phyloP scores from a whole-genome alignment of 1,140 invertebrate genomes.

The Linepithema humile region DNA sequence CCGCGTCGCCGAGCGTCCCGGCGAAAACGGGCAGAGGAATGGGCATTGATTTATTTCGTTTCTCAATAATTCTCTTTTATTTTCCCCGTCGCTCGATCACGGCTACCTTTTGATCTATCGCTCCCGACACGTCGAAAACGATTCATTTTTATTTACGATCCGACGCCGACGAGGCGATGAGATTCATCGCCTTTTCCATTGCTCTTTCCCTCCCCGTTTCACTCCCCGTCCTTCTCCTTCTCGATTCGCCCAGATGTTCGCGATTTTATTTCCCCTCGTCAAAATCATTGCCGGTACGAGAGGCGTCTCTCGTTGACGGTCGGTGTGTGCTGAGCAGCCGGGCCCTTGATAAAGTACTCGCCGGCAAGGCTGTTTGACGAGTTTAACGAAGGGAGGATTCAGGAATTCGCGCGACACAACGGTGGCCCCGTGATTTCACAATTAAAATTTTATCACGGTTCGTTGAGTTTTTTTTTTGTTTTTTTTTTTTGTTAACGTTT shows the following conservation, averaged over 20 bases:
- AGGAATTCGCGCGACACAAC: conserved; percentile 25
- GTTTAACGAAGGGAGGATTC: conserved; percentile 31
- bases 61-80: conserved; percentile 80
- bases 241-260: conserved; percentile 20
- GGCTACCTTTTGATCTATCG: conserved; percentile 76
- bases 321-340: conserved; percentile 12
- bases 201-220: background rate
- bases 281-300: conserved; percentile 7
- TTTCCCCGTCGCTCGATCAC: conserved; percentile 59
- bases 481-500: no score
- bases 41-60: conserved; percentile 77
- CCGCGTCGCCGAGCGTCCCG: background rate
- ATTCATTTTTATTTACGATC: conserved; percentile 80
- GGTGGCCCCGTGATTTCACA: conserved; percentile 3
- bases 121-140: conserved; percentile 56
- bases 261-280: conserved; percentile 44
- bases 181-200: conserved; percentile 40
- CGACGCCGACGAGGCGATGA: conserved; percentile 50
- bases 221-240: conserved; percentile 49
- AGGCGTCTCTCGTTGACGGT: background rate
- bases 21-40: no score
- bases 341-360: conserved; percentile 28
- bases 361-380: conserved; percentile 34
- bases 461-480: conserved; percentile 41
- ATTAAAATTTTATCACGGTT: conserved; percentile 51